Base-by-base conservation (phyloP, 2,113 vertebrate genomes). In the mouse (Mus musculus) region DNA sequence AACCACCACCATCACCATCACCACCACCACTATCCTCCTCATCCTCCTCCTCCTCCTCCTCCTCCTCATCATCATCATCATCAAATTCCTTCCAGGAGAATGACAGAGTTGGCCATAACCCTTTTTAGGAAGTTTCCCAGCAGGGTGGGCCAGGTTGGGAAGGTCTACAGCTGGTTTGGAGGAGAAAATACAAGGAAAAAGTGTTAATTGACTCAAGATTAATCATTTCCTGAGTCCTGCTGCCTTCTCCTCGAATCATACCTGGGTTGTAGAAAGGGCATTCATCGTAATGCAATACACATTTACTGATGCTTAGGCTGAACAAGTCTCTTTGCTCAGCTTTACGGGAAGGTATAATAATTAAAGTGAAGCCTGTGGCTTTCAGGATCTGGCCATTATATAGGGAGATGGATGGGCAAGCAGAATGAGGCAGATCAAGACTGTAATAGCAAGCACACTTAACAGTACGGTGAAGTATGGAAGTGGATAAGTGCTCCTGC, bases 171-270 rank as follows among this genome's bases (percentile, higher is more conserved):
- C 39, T 95, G 72, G 59, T 90, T 81, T 77, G 5, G 39, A 87
- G 81, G 63, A 94, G 69, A 78, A 59, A 77, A 67, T 17, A 54
- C 82, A 94, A 81, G 86, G 77, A 54, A 82, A 92, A 54, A 76
- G 69, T 63, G 36, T 95, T 82, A 28, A 94, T 93, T 72, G 91
- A 89, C 8, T 11, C 2, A 1, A 73, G 89, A 94, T 95, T 96
- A 93, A 80, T 97, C 95, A 87, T 96, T 96, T 97, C 94, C 90
- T 93, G 93, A 96, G 80, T 30, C 42, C 81, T 59, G 54, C 59
- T 85, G 75, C 72, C 36, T 87, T 86, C 52, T 93, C 5, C 69
- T 90, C 88, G 88, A 92, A 90, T 46, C 82, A 81, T 90, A 89
- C 22, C 49, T 97, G 86, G 86, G 81, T 52, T 92, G 92, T 76